Evolutionary conservation across 2,888 invertebrate species (phyloP), one percentile per base, ranked within the genome.

Genomic region (Gisinianus flammeolus): DNA sequence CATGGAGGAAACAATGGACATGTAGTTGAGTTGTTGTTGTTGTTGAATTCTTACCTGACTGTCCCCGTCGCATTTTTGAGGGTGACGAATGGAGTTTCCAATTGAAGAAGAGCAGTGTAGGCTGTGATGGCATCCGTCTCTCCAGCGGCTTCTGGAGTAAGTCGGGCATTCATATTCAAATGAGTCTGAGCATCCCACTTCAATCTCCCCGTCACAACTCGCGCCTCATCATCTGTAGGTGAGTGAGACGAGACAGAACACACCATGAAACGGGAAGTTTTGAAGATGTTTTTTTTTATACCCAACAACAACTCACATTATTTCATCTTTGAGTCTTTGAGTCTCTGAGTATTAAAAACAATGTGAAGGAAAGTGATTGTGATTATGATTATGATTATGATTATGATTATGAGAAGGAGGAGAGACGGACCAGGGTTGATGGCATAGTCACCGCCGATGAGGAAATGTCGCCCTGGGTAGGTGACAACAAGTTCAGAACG

Each of bases 1-100:
- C 5, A 58, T 24, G 22, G 22, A 22, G 1, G 22, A 22, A 68
- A 31, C 30, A 69, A 67, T n/a, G n/a, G 54, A 16, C 33, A 33
- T 24, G 62, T n/a, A n/a, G n/a, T n/a, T n/a, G n/a, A n/a, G n/a
- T n/a, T n/a, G n/a, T n/a, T n/a, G n/a, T n/a, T n/a, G n/a, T n/a
- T n/a, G n/a, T 30, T 66, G 75, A 80, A 80, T 80, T 77, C 82
- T 85, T 87, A 90, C 90, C 88, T 88, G 81, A 88, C 88, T 83
- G 87, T 87, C 6, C 91, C 83, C 28, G 89, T 88, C 31, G 89
- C 90, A 83, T 88, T 89, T 84, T 87, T 89, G 90, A 90, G 90
- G 79, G 89, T 88, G 76, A 90, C 89, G 83, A 91, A 90, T 0
- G 91, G 91, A 24, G 90, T 90, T 74, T 70, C 78, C 78, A 82